Evolutionary conservation across 2,113 vertebrate species (phyloP), one percentile per base, ranked within the genome.

Genomic region (Proteles cristata): DNA sequence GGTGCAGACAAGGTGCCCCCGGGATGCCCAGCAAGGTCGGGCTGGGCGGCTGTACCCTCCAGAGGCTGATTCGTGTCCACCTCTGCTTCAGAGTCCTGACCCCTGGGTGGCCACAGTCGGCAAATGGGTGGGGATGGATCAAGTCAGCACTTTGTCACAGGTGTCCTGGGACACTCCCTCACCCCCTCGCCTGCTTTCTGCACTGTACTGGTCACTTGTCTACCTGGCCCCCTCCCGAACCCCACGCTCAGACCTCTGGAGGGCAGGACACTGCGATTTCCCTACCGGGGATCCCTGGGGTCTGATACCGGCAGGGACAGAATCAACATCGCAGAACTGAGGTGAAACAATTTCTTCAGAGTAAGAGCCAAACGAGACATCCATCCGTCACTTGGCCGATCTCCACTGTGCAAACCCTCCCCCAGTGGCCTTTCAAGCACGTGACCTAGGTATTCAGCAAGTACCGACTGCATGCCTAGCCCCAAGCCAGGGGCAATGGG

Each of bases 161-260:
- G 5, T 16, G 5, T 28, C 7, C n/a, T n/a, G 16, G 7, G 25
- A 4, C 23, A 15, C 5, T 28, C 11, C n/a, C 11, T 31, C n/a
- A 7, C 50, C 50, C 50, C 11, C 12, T 12, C 11, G 50, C 39
- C 2, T 85, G 28, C 66, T 65, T 2, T 35, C 10, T 7, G 21
- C 4, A 2, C 35, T 26, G 16, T 11, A 7, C 5, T 9, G 31
- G 28, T 14, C 50, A 8, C n/a, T 15, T 14, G 48, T 11, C 50
- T 28, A 2, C 5, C 31, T 10, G 5, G 14, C 26, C 26, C 28
- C 71, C 55, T 48, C 43, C 71, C 17, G 71, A 61, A 35, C 21
- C 81, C 43, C 12, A 11, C 5, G 0, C 23, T 28, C 39, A 2
- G 26, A 12, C 9, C 45, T 33, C 61, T 35, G 25, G 8, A 53